A percentile compares a stretch with the other conserved stretches of the same genome.
Conservation (phyloP, 2,888 invertebrate species). For the Polietes domitor region DNA sequence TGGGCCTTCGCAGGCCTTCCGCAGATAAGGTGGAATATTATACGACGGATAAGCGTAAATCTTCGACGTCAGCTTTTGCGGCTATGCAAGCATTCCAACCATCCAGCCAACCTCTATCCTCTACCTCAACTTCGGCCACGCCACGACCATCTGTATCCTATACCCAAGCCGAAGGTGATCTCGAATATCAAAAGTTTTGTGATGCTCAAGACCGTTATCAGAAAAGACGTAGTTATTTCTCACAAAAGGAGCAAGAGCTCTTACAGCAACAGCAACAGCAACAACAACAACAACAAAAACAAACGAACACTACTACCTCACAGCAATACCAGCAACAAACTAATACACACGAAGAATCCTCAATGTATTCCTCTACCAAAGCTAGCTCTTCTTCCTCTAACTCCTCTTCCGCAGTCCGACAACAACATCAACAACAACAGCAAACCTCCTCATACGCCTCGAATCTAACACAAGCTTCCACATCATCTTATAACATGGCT, state of each 20-base stretch:
- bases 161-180: conserved; percentile 69
- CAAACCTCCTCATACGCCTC: conserved; percentile 69
- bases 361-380: conserved; percentile 72
- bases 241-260: conserved; percentile 78
- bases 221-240: conserved; percentile 76
- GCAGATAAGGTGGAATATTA: conserved; percentile 71
- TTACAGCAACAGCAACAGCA: conserved; percentile 70
- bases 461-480: conserved; percentile 69
- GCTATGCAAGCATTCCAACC: conserved; percentile 80
- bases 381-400: conserved; percentile 74
- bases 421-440: conserved; percentile 71
- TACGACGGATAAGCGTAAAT: conserved; percentile 69
- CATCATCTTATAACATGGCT: conserved; percentile 66
- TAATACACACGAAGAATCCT: conserved; percentile 69
- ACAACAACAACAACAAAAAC: no score
- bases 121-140: conserved; percentile 62
- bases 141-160: conserved; percentile 71
- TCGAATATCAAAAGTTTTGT: conserved; percentile 75
- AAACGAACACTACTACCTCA: conserved; percentile 67
- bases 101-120: conserved; percentile 73
- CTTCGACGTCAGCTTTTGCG: conserved; percentile 77
- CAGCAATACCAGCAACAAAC: conserved; percentile 67
- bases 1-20: conserved; percentile 69
- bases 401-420: conserved; percentile 78
- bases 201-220: conserved; percentile 77